Evolutionary conservation across 2,113 vertebrate genomes (phyloP), one percentile per base, ranked within the genome.

Genomic region (Callipepla californica): DNA sequence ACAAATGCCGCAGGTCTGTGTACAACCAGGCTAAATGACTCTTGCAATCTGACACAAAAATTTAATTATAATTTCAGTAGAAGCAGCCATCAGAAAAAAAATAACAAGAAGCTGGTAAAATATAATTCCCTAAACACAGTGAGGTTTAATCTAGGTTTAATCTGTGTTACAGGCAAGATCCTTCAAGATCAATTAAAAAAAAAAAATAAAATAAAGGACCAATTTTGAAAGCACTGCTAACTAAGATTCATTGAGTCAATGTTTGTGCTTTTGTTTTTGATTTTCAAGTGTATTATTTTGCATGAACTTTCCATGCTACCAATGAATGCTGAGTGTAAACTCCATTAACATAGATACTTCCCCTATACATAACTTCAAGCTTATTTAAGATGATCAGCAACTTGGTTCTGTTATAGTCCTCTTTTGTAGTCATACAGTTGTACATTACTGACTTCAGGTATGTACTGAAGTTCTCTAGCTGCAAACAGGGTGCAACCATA

Each of bases 371-470:
- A 87, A 66, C 38, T 63, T 14, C 1, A 15, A 65, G 20, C 19
- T 90, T 74, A 80, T 45, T 18, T 42, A 85, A 80, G 28, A 73
- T 23, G 19, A 47, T 58, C 70, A 87, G 40, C 62, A 28, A 50
- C 22, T 50, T 91, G 48, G 74, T 22, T 25, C 9, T 61, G 22
- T 51, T 55, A 1, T 9, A 67, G 57, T 6, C 10, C 23, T 58
- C 23, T 77, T 87, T 12, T 63, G 34, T 44, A 58, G 50, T 73
- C 15, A 13, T 34, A 23, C 38, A 79, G 78, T 44, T 61, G 69
- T 18, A 82, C 5, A 14, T 38, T 76, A 62, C 36, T 81, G 74
- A 90, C 45, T 76, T 95, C 87, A 82, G 70, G 26, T 89, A 93
- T 4, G 36, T 28, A 84, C 40, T 78, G 13, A 84, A 72, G 47